A percentile compares a stretch with the other conserved stretches of the same genome.
These are phyloP conservation scores for Dromiciops gliroides DNA, from an alignment of 2,113 vertebrate genomes.

Conservation along the genomic window DNA sequence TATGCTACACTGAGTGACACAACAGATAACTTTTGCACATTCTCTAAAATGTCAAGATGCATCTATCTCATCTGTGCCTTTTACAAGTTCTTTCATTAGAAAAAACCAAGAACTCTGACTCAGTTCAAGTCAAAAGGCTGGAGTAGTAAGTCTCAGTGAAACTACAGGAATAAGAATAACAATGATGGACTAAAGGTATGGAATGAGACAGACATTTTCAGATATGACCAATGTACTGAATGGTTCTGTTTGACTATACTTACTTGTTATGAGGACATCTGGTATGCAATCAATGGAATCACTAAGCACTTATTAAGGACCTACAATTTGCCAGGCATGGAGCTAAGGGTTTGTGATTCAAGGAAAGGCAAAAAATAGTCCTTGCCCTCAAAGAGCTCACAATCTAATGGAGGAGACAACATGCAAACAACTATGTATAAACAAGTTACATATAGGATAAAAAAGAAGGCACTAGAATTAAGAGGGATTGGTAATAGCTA, in stretches of 20 bases:
- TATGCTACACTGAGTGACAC: background rate
- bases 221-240: background rate
- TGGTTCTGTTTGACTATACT: background rate
- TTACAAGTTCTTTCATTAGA: constrained; percentile 13
- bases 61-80: background rate
- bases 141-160: background rate
- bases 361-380: background rate
- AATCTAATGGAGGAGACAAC: background rate
- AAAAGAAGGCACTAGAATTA: too few relatives aligned
- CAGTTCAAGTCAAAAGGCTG: background rate
- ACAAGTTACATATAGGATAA: background rate
- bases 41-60: background rate
- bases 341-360: background rate
- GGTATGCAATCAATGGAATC: background rate
- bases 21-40: background rate
- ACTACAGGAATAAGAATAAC: background rate
- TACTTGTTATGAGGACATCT: background rate
- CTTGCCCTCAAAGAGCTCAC: background rate
- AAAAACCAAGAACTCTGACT: background rate
- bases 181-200: background rate
- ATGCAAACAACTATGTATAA: background rate
- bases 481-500: background rate
- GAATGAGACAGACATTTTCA: background rate
- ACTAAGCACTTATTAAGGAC: background rate
- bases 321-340: background rate